Base-by-base conservation (phyloP, 2,797 vertebrate genomes). In the Paguma larvata region DNA sequence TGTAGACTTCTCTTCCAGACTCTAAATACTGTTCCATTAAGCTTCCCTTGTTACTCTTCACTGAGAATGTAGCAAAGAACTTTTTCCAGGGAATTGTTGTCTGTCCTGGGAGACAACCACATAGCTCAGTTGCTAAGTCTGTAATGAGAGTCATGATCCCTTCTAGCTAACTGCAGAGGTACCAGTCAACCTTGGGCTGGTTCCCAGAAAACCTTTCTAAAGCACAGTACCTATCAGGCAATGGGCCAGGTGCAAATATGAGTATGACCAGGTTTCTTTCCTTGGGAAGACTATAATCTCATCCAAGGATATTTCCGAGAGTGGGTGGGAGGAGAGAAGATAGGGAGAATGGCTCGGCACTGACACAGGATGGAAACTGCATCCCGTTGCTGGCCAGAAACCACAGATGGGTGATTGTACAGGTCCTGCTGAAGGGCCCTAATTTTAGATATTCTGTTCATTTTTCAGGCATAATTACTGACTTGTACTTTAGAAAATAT, bases 401-500 rank as follows among this genome's bases (percentile, higher is more conserved):
- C 44, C 62, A 15, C 14, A 30, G 16, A 10, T 12, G 11, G 38
- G 19, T 38, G 30, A 62, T 15, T 5, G 6, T 9, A 23, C 4
- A 30, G 18, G n/a, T 59, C 51, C 85, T 88, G 6, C 53, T 14
- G 16, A 79, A 86, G 41, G 6, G 6, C 15, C 34, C 27, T 44
- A 23, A 1, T n/a, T 75, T 75, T 46, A 89, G 63, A 73, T 46
- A 38, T 10, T 51, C 7, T 80, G 0, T 48, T 91, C 62, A 46
- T 62, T 63, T 82, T 23, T 72, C 51, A 62, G 90, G 23, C 16
- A 13, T 59, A 65, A 70, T 75, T 27, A 80, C 48, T 72, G 53
- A 90, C n/a, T 63, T 87, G 16, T 48, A 4, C 59, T 56, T 94
- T 72, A 87, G 82, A 87, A 46, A 92, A 70, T 86, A 80, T 5